Base-by-base conservation (phyloP, 2,797 vertebrate genomes). In the Sebastes nivosus region DNA sequence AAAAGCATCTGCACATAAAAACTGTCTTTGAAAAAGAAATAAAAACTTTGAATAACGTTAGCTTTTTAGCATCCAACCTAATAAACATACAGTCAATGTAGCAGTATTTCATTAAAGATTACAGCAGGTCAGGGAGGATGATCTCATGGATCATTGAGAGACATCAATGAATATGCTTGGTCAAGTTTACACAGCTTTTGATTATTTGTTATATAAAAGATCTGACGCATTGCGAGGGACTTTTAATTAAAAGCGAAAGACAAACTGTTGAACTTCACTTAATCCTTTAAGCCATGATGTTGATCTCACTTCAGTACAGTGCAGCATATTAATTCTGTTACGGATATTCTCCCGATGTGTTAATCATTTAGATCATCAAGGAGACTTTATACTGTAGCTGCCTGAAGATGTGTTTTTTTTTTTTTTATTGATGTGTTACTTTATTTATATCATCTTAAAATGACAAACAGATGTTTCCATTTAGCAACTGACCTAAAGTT, bases 211-310 rank as follows among this genome's bases (percentile, higher is more conserved):
- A 46, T 46, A 52, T 50, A 42, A 42, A 12, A 60, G 7, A 67
- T 36, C 13, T 4, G 9, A 71, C 12, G 0, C 25, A 22, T 7
- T 30, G 79, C 8, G 13, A 55, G 36, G 54, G 16, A 70, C 30
- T 57, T 36, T 36, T 46, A 13, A 60, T 79, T 60, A 64, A 55
- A 59, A 72, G 27, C 25, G 0, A 67, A 57, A 22, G 30, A 63
- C 11, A 57, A 54, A 32, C 63, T 72, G 46, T 57, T 79, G 57
- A 82, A 67, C 71, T 52, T 52, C 50, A 46, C 22, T 46, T 58
- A 42, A 84, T 84, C 71, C 58, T 38, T 63, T 69, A 68, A 84
- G 36, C 50, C 14, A 3, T 16, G 52, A 65, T 30, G 54, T 32
- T 58, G 63, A 65, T 72, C 70, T 76, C 46, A 16, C 65, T 18